Evolutionary conservation across 2,888 invertebrate species (phyloP), one percentile per base, ranked within the genome.

Genomic region (Pristionchus arcanus): DNA sequence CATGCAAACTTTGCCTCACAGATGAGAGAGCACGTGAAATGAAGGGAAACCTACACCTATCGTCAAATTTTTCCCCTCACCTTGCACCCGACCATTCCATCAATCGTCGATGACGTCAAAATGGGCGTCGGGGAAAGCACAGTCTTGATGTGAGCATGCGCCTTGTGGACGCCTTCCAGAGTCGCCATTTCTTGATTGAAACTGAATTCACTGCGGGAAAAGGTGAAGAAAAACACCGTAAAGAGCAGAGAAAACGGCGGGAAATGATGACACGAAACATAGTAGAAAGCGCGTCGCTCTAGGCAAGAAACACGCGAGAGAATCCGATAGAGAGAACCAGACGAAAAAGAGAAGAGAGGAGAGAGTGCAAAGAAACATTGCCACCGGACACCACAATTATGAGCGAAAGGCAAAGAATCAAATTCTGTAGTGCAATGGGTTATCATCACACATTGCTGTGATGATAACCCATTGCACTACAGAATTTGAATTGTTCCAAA

Each of bases 41-140:
- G 59, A 21, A 59, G 59, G 15, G 19, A 59, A 25, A n/a, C n/a
- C 19, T 5, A 21, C 19, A 13, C 59, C 13, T 0, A 59, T 19
- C 15, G 19, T 13, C 21, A 59, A 5, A 59, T 16, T 21, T 59
- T 25, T 28, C 0, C 19, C 55, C 85, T 28, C 31, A 87, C 74
- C 71, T 87, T 74, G 87, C 87, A 87, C 16, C 87, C 87, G 74
- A 87, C 87, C 49, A 87, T 49, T 53, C n/a, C 74, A 74, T 87
- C 55, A n/a, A 87, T 59, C 25, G 71, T 53, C 34, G 87, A 87
- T 55, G 87, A 87, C 31, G 71, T 87, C 71, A 71, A 49, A 87
- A 87, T 74, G 31, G 87, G 87, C n/a, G 87, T 87, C 28, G 25
- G 49, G 4, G 16, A 3, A 31, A 87, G 63, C 19, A 19, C 19